These are phyloP conservation scores for Drosophila cardini DNA, from an alignment of 1,140 invertebrate genomes.

Conservation along the genomic window DNA sequence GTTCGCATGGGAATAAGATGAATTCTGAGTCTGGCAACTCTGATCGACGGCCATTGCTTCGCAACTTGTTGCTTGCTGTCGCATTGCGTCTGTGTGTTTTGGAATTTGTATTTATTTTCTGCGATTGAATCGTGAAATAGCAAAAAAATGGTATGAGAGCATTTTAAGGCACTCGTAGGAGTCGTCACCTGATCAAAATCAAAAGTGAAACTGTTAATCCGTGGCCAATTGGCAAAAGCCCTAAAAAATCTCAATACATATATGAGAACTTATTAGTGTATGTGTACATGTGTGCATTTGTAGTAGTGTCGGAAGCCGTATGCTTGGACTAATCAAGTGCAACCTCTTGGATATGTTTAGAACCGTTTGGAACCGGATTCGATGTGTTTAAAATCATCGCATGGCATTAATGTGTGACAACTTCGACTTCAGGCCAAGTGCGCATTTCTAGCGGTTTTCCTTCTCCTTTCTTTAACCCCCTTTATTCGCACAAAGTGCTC, in stretches of 20 bases:
- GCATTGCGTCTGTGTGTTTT: constrained; percentile 45
- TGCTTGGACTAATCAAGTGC: constrained; percentile 42
- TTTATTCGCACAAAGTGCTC: constrained; percentile 16
- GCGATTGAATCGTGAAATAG: constrained; percentile 43
- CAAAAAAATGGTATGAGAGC: constrained; percentile 26
- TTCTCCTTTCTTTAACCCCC: constrained; percentile 8
- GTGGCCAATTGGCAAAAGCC: constrained; percentile 12
- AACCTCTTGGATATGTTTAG: constrained; percentile 62
- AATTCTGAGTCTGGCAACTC: constrained; percentile 68
- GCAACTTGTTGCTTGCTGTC: constrained; percentile 74
- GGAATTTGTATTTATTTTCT: constrained; percentile 60
- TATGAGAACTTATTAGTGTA: background rate
- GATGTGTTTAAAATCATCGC: constrained; percentile 37
- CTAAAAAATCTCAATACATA: background rate
- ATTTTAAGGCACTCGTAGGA: background rate
- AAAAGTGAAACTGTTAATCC: background rate
- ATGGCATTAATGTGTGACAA: constrained; percentile 57
- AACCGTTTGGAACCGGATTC: constrained; percentile 77
- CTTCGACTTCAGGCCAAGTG: constrained; percentile 47
- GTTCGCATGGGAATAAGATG: constrained; percentile 51
- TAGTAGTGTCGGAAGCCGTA: constrained; percentile 27
- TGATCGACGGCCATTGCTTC: constrained; percentile 76
- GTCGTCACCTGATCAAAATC: constrained; percentile 8
- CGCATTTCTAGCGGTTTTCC: constrained; percentile 62
- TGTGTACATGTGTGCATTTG: constrained; percentile 8